Percentiles rank a stretch among this genome's conserved stretches.
Evolutionary conservation across 2,113 vertebrate species (phyloP).

Genomic region (Aegithalos caudatus): DNA sequence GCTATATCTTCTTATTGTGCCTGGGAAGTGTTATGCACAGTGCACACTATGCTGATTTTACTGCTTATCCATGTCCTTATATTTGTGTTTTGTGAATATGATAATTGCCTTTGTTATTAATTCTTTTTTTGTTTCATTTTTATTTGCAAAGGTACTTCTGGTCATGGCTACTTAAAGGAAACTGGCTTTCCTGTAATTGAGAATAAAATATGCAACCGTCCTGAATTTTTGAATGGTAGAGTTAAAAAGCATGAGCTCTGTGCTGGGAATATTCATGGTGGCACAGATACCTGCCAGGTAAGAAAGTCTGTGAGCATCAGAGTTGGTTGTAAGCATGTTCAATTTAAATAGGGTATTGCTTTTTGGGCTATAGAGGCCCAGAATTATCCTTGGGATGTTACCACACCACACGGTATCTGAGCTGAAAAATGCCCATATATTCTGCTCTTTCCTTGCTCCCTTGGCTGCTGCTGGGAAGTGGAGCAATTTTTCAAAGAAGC

Average conservation of each 20-base stretch:
- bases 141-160: conserved; percentile 76
- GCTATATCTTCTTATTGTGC: background rate
- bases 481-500: background rate
- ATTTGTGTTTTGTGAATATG: background rate
- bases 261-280: conserved; percentile 87
- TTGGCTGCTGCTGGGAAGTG: background rate
- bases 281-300: conserved; percentile 92
- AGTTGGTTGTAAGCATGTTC: background rate
- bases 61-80: background rate
- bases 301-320: background rate
- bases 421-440: background rate
- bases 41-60: background rate
- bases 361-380: background rate
- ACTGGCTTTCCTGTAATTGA: conserved; percentile 91
- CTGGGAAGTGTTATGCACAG: background rate
- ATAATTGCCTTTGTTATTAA: background rate
- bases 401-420: accelerated
- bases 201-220: conserved; percentile 90
- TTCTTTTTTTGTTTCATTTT: background rate
- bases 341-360: background rate
- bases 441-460: background rate
- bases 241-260: conserved; percentile 85
- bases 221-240: conserved; percentile 76
- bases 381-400: background rate
- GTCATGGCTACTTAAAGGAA: conserved; percentile 83